Evolutionary conservation across 2,888 invertebrate species (phyloP).

Genomic region (Amiota mariae): DNA sequence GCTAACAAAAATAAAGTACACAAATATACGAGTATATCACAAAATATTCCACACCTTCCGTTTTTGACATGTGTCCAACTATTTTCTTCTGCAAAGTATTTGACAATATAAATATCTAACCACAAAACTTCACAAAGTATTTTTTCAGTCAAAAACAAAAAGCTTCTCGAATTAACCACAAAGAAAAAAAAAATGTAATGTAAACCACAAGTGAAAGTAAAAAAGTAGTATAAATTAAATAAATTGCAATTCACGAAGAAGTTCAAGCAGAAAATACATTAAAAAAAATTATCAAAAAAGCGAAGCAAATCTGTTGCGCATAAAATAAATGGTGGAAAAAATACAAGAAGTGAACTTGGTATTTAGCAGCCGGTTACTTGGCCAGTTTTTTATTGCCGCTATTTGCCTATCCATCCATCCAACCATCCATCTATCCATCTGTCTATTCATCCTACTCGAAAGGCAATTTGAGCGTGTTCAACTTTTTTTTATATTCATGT

Average conservation of each 20-base stretch:
- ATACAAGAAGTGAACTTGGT: not conserved
- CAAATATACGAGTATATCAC: too few species aligned
- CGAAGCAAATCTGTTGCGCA: not conserved
- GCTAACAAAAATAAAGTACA: too few species aligned
- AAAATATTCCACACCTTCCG: too few species aligned
- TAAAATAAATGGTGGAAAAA: not conserved
- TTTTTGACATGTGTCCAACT: too few species aligned
- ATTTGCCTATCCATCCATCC: not conserved
- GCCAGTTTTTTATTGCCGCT: too few species aligned
- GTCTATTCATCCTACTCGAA: not conserved
- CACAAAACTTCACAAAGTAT: too few species aligned
- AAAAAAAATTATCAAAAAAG: conserved; percentile 5
- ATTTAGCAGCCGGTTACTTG: not conserved
- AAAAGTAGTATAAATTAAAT: conserved; percentile 10
- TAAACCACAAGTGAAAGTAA: conserved; percentile 56
- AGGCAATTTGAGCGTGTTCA: not conserved
- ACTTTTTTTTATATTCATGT: conserved; percentile 3
- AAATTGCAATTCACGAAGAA: conserved; percentile 10
- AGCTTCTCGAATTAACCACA: too few species aligned
- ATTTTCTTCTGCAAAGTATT: too few species aligned
- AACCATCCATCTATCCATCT: not conserved
- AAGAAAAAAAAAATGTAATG: conserved; percentile 40
- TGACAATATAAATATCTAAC: too few species aligned
- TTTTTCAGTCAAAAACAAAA: too few species aligned
- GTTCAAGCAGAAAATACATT: not conserved